A percentile compares a stretch with the other conserved stretches of the same genome.
Evolutionary conservation across 2,797 vertebrate genomes (phyloP).

Genomic region (Sarcophilus harrisii): DNA sequence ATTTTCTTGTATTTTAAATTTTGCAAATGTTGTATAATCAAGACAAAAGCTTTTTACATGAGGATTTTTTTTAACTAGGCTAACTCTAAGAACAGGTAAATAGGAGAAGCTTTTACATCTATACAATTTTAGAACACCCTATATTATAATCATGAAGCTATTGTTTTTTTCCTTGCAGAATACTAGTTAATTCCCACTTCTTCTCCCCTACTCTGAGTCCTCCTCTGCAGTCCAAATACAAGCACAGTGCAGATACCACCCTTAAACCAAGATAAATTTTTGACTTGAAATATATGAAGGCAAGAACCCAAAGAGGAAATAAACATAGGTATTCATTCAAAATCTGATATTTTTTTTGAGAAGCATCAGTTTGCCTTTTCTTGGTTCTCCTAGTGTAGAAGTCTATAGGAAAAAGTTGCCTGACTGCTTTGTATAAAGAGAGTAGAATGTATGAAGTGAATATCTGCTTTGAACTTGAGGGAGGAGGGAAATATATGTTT

Average conservation of each 20-base stretch:
- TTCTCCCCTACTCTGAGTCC: background rate
- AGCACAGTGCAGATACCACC: background rate
- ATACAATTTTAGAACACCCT: background rate
- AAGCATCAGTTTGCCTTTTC: background rate
- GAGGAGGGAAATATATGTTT: background rate
- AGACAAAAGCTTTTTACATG: background rate
- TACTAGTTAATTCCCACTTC: background rate
- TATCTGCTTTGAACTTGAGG: background rate
- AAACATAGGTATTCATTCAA: accelerated
- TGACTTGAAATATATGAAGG: accelerated
- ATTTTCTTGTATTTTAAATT: background rate
- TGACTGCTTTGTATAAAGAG: background rate
- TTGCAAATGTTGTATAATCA: background rate
- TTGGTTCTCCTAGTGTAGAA: background rate
- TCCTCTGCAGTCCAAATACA: background rate
- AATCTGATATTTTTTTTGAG: background rate
- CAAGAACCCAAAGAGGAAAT: background rate
- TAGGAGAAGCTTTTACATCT: background rate
- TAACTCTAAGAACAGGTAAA: background rate
- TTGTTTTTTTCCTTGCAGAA: background rate
- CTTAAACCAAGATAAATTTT: background rate
- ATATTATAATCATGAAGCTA: background rate
- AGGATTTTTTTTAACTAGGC: background rate
- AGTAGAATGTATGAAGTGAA: accelerated
- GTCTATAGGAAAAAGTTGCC: background rate